Conservation (phyloP, 2,888 invertebrate species). For the Uropetala carovei region DNA sequence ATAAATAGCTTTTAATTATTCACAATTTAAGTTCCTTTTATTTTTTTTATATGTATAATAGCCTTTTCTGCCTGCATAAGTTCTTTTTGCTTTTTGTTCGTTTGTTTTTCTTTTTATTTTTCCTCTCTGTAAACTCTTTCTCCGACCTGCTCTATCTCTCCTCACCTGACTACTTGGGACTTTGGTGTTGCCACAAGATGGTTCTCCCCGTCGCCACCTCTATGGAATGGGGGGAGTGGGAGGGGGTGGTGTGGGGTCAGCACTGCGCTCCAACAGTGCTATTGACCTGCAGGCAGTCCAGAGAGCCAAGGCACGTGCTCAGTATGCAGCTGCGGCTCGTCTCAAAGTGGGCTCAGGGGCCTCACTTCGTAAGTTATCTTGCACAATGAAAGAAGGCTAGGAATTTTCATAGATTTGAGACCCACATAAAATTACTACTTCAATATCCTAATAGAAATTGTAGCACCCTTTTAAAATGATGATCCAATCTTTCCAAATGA, state of each 20-base stretch:
- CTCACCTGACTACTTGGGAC: conserved; percentile 45
- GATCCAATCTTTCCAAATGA: no score
- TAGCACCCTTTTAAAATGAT: no score
- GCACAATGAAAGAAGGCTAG: not conserved
- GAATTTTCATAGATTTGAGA: not conserved
- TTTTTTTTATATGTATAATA: no score
- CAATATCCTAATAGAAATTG: no score
- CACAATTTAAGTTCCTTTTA: no score
- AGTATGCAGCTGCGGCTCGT: conserved; percentile 88
- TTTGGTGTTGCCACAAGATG: conserved; percentile 59
- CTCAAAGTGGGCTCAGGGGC: conserved; percentile 84
- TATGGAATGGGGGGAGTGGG: conserved; percentile 62
- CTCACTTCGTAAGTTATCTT: conserved; percentile 83
- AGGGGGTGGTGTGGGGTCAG: conserved; percentile 62
- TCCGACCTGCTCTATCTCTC: conserved; percentile 57
- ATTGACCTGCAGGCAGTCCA: conserved; percentile 95
- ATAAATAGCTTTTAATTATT: no score
- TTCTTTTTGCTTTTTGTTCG: conserved; percentile 28
- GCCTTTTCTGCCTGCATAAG: not conserved
- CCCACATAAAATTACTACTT: no score
- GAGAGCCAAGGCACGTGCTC: conserved; percentile 88
- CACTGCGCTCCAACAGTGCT: conserved; percentile 91
- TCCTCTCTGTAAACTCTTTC: conserved; percentile 51
- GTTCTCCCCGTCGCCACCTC: conserved; percentile 58
- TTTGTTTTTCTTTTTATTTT: conserved; percentile 40